Percentiles rank a stretch among this genome's conserved stretches.
Conservation (phyloP, 2,888 invertebrate species). For the Sarcophaga caerulescens region DNA sequence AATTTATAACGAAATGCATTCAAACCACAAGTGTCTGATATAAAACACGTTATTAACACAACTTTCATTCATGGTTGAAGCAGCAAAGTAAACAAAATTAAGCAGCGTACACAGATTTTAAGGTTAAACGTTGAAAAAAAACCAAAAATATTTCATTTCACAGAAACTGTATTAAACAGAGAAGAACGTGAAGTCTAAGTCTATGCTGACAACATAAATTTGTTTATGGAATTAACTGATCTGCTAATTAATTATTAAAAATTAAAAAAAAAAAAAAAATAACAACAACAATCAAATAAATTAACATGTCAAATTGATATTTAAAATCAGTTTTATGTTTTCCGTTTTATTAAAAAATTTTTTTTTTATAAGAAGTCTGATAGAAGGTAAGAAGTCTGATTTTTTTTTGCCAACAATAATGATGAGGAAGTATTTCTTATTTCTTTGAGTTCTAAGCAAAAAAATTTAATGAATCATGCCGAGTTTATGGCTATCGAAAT, state of each 20-base stretch:
- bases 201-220: not conserved
- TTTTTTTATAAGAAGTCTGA: not conserved
- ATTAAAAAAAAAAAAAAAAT: not conserved
- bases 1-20: not conserved
- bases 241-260: not conserved
- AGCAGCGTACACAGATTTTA: not conserved
- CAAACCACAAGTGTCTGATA: not conserved
- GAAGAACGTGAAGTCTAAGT: too few species aligned
- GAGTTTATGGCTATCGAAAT: too few species aligned
- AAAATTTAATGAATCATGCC: too few species aligned
- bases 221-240: not conserved
- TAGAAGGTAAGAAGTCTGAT: too few species aligned
- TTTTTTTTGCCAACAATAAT: not conserved
- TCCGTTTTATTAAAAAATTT: not conserved
- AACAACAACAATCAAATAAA: not conserved
- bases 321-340: not conserved
- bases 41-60: not conserved
- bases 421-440: too few species aligned
- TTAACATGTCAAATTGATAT: not conserved
- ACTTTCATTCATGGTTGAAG: conserved; percentile 8
- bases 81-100: too few species aligned
- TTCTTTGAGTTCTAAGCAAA: too few species aligned
- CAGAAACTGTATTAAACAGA: not conserved
- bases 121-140: conserved; percentile 5
- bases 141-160: not conserved